phyloP scores from a whole-genome alignment of 2,113 vertebrate species.

The Pimephales promelas region DNA sequence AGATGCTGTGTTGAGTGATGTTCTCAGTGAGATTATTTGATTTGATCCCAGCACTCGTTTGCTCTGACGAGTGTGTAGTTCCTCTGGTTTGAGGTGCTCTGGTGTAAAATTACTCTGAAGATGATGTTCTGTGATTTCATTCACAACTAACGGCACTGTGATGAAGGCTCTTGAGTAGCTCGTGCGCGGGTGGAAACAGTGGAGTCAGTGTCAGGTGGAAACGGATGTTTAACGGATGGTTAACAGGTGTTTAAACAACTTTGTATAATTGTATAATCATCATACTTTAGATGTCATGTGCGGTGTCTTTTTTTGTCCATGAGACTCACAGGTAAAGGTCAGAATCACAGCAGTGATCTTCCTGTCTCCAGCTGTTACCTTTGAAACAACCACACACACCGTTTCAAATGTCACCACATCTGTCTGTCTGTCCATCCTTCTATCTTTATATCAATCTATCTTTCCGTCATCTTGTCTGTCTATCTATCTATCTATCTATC shows the following conservation, averaged over 20 bases:
- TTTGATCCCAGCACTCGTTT: background rate
- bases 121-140: background rate
- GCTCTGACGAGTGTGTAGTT: background rate
- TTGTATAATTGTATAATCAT: background rate
- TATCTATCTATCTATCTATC: background rate
- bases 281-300: background rate
- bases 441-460: background rate
- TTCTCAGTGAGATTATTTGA: background rate
- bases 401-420: slow-evolving; percentile 41
- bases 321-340: slow-evolving; percentile 36
- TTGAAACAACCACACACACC: slow-evolving; percentile 34
- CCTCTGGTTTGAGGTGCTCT: background rate
- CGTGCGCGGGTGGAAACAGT: background rate
- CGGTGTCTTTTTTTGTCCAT: background rate
- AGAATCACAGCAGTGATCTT: slow-evolving; percentile 16
- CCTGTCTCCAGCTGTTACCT: slow-evolving; percentile 39
- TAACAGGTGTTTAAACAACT: background rate
- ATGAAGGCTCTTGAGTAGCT: no score
- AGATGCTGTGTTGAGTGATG: slow-evolving; percentile 2
- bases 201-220: no score
- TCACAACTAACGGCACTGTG: no score
- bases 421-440: background rate
- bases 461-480: no score
- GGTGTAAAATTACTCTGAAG: background rate
- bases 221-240: no score